Percentiles rank a stretch among this genome's conserved stretches.
These are phyloP conservation scores for Tetramorium simillimum DNA, from an alignment of 1,140 invertebrate species.

Conservation along the genomic window DNA sequence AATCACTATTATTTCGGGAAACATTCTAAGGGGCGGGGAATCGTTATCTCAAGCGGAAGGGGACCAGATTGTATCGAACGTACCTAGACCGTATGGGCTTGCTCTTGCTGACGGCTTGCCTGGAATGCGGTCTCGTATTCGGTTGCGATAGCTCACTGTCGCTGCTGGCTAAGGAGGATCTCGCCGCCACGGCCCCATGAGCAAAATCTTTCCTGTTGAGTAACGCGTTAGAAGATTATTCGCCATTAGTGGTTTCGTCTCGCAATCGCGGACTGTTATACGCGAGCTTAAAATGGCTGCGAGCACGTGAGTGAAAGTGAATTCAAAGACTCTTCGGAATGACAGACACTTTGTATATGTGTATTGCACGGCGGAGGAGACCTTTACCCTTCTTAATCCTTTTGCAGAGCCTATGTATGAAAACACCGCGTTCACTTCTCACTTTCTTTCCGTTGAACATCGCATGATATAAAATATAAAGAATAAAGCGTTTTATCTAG, in stretches of 20 bases:
- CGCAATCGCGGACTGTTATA: conserved; percentile 39
- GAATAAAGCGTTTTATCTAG: neutral
- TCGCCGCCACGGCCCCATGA: conserved; percentile 82
- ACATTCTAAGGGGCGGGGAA: conserved; percentile 38
- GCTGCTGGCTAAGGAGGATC: conserved; percentile 83
- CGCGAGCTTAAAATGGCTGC: conserved; percentile 32
- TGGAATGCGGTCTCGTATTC: conserved; percentile 82
- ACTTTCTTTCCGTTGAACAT: conserved; percentile 11
- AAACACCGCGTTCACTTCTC: conserved; percentile 12
- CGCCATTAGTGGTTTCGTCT: conserved; percentile 53
- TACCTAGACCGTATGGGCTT: conserved; percentile 80
- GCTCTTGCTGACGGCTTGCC: conserved; percentile 77
- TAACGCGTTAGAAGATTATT: conserved; percentile 47
- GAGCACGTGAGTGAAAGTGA: conserved; percentile 58
- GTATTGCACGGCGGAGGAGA: conserved; percentile 18
- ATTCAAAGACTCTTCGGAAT: conserved; percentile 52
- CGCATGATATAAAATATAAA: neutral
- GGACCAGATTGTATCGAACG: conserved; percentile 54
- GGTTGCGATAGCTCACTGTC: conserved; percentile 85
- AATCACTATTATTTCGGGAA: conserved; percentile 37
- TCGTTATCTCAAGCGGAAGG: conserved; percentile 62
- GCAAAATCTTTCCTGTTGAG: conserved; percentile 85
- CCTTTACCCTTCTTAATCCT: conserved; percentile 55
- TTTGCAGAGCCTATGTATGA: conserved; percentile 20
- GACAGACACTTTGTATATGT: conserved; percentile 11